A percentile compares a stretch with the other conserved stretches of the same genome.
Conservation (phyloP, 1,140 invertebrate genomes). For the Penaeus indicus region DNA sequence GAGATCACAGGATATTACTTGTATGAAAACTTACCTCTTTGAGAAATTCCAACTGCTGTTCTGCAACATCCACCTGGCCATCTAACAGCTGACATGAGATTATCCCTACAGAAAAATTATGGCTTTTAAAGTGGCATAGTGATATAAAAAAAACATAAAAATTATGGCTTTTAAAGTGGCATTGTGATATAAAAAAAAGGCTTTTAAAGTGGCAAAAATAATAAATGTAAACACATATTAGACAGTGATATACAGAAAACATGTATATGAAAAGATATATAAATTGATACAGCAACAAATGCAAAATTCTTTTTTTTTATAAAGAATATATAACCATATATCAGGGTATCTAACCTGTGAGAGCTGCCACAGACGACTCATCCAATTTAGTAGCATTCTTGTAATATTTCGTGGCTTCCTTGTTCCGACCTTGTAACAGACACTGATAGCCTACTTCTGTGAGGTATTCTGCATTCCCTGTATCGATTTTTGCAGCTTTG, state of each 20-base stretch:
- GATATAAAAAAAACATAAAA: no score
- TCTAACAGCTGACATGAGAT: conserved; percentile 83
- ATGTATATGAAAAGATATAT: no score
- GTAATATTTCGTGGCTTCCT: conserved; percentile 85
- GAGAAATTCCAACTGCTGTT: conserved; percentile 88
- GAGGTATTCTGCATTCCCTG: conserved; percentile 79
- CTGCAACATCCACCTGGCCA: conserved; percentile 76
- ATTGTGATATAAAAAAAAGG: no score
- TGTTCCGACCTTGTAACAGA: conserved; percentile 79
- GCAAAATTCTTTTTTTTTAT: no score
- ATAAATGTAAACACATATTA: no score
- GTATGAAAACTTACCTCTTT: conserved; percentile 76
- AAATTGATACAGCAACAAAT: no score
- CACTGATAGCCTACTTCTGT: conserved; percentile 86
- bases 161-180: no score
- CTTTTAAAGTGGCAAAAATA: no score
- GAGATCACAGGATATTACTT: not conserved
- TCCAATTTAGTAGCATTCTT: conserved; percentile 85
- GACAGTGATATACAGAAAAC: no score
- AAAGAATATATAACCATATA: not conserved
- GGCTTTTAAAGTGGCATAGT: no score
- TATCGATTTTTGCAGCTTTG: conserved; percentile 80
- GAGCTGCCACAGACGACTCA: conserved; percentile 82
- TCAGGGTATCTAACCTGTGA: conserved; percentile 71
- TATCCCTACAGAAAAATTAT: conserved; percentile 74